phyloP scores from a whole-genome alignment of 2,888 invertebrate genomes.

The Euzetes globulus region DNA sequence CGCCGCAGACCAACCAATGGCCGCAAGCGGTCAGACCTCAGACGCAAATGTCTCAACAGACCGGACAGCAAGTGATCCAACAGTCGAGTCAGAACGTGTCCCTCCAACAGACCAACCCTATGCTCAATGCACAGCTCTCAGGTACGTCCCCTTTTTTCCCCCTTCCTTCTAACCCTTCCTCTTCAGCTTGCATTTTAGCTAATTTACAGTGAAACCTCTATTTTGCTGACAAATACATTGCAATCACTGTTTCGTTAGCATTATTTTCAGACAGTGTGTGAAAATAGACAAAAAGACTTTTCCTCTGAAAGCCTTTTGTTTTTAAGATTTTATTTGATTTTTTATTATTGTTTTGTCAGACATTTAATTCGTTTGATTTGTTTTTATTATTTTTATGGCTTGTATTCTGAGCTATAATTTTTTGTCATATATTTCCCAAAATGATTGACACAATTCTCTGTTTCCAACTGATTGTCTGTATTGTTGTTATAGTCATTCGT shows the following conservation, averaged over 20 bases:
- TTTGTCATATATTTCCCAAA: not conserved
- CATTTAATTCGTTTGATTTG: not conserved
- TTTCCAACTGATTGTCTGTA: not conserved
- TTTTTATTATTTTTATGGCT: not conserved
- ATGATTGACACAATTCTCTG: not conserved
- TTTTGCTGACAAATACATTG: too few relatives aligned
- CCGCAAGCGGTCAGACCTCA: constrained; percentile 14
- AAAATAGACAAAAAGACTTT: too few relatives aligned
- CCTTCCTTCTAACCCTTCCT: too few relatives aligned
- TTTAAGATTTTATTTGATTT: too few relatives aligned
- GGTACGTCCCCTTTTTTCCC: too few relatives aligned
- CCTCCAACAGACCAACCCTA: constrained; percentile 62
- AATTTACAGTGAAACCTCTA: too few relatives aligned
- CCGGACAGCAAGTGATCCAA: too few relatives aligned
- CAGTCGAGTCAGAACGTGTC: constrained; percentile 37
- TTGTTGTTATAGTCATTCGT: not conserved
- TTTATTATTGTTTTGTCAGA: not conserved
- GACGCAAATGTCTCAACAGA: constrained; percentile 14
- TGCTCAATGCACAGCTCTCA: constrained; percentile 70
- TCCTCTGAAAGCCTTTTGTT: too few relatives aligned
- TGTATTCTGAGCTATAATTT: not conserved
- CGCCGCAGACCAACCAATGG: constrained; percentile 22
- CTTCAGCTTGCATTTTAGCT: too few relatives aligned
- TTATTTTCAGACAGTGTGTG: too few relatives aligned
- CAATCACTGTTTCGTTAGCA: too few relatives aligned